phyloP scores from a whole-genome alignment of 2,113 vertebrate species.

The Oryctolagus cuniculus region mOryCun1.1 NC_091443.1:71346001-71346500 shows the following conservation, averaged over 20 bases:
- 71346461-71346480: slow-evolving; percentile 82
- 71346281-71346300: slow-evolving; percentile 88
- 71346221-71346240: slow-evolving; percentile 91
- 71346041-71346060: slow-evolving; percentile 75
- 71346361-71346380: slow-evolving; percentile 68
- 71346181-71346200: slow-evolving; percentile 88
- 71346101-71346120: slow-evolving; percentile 86
- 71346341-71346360: slow-evolving; percentile 73
- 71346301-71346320: slow-evolving; percentile 84
- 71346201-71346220: slow-evolving; percentile 88
- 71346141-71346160: slow-evolving; percentile 87
- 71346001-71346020: slow-evolving; percentile 80
- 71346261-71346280: slow-evolving; percentile 89
- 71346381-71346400: slow-evolving; percentile 72
- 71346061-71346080: slow-evolving; percentile 82
- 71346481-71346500: slow-evolving; percentile 79
- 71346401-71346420: slow-evolving; percentile 76
- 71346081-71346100: slow-evolving; percentile 82
- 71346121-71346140: slow-evolving; percentile 87
- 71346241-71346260: slow-evolving; percentile 92
- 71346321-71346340: slow-evolving; percentile 83
- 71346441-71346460: slow-evolving; percentile 73
- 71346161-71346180: slow-evolving; percentile 88
- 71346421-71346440: slow-evolving; percentile 71
- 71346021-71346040: slow-evolving; percentile 78